Evolutionary conservation across 2,888 invertebrate genomes (phyloP), one percentile per base, ranked within the genome.

Genomic region (Uropetala carovei): DNA sequence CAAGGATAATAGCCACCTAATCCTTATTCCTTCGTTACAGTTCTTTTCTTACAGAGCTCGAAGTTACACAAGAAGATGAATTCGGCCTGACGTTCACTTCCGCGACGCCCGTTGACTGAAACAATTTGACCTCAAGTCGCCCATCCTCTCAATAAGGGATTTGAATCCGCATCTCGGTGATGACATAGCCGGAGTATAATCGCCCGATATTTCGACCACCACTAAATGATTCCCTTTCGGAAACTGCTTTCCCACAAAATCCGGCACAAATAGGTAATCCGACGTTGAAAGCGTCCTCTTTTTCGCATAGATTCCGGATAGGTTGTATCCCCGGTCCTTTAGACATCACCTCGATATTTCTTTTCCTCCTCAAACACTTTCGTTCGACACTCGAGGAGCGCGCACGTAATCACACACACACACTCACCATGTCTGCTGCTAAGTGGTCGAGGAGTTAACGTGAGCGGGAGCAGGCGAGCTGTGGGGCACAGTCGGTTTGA

Each of bases 401-500:
- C 60, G 43, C 27, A 86, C 43, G 30, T 18, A n/a, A n/a, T n/a
- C n/a, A 8, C 11, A 16, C 16, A 16, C 83, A 43, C 83, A 60
- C 75, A 89, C 89, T 89, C 89, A 89, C 89, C 89, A 89, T 89
- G 89, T 89, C n/a, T 56, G 89, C 89, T 89, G 89, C 89, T 89
- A 10, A 64, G 86, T 86, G 58, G 89, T 89, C n/a, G 89, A 83
- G 83, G n/a, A 75, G 75, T 75, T 68, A n/a, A 68, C 27, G 89
- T 43, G 89, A 56, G 68, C 64, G 64, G 64, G 89, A 89, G 89
- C 89, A 89, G 89, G 89, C 89, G 89, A 89, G 64, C 89, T 89
- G 89, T 89, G 27, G 89, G 89, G 89, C 89, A 89, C 89, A 89
- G 89, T 89, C 89, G 89, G 89, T 43, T 68, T 64, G 89, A 68